A percentile compares a stretch with the other conserved stretches of the same genome.
These are phyloP conservation scores for Drosophila nebulosa DNA, from an alignment of 1,140 invertebrate species.

Conservation along the genomic window DNA sequence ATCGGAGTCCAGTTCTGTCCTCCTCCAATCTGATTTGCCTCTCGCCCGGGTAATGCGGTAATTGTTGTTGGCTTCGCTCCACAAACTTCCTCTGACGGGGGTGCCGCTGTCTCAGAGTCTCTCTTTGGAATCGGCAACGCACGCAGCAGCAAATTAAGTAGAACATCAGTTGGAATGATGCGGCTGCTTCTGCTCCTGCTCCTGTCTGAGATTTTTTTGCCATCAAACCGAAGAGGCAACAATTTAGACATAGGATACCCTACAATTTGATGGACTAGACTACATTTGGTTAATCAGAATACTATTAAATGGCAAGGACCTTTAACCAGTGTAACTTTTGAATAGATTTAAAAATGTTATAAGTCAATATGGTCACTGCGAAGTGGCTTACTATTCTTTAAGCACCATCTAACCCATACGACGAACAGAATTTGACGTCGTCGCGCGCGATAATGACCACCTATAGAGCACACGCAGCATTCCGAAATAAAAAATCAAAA, in stretches of 20 bases:
- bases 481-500: constrained; percentile 11
- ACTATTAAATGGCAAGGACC: not conserved
- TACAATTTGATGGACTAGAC: too few species aligned
- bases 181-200: constrained; percentile 37
- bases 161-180: constrained; percentile 64
- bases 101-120: constrained; percentile 2
- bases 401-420: constrained; percentile 26
- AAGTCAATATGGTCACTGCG: too few species aligned
- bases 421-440: constrained; percentile 30
- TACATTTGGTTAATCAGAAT: not conserved
- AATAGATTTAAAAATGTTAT: too few species aligned
- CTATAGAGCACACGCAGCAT: constrained; percentile 67
- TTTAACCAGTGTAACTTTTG: too few species aligned
- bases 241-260: constrained; percentile 21
- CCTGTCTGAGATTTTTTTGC: constrained; percentile 39
- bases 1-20: constrained; percentile 6
- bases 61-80: constrained; percentile 59
- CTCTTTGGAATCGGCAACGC: constrained; percentile 59
- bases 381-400: not conserved
- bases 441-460: constrained; percentile 78
- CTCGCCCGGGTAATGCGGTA: constrained; percentile 74
- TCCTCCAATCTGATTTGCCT: constrained; percentile 4
- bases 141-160: constrained; percentile 77
- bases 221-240: constrained; percentile 8
- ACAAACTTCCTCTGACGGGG: constrained; percentile 22